These are phyloP conservation scores for Berghia stephanieae DNA, from an alignment of 1,140 invertebrate species.

Conservation along the genomic window DNA sequence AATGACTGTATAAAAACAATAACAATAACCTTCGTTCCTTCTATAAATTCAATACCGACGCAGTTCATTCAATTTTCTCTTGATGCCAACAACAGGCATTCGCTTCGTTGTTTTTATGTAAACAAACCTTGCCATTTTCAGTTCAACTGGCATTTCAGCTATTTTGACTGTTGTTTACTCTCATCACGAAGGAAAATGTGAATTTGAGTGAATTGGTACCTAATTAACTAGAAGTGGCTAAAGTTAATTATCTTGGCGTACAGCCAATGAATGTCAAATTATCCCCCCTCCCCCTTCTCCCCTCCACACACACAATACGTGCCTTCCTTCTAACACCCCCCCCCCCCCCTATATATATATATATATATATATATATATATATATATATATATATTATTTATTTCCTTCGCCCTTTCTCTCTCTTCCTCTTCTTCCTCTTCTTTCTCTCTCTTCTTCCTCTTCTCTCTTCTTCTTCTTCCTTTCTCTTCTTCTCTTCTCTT, in stretches of 20 bases:
- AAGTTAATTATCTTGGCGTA: background rate
- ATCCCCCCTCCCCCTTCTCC: background rate
- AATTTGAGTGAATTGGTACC: too few relatives aligned
- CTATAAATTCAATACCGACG: too few relatives aligned
- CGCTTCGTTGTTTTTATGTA: too few relatives aligned
- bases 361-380: constrained; percentile 9
- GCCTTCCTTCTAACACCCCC: background rate
- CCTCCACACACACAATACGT: background rate
- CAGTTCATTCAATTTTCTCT: too few relatives aligned
- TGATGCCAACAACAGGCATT: too few relatives aligned
- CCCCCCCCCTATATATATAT: background rate
- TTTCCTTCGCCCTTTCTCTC: background rate
- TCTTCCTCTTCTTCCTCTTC: background rate
- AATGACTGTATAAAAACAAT: too few relatives aligned
- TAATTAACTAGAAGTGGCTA: too few relatives aligned
- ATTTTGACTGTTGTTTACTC: too few relatives aligned
- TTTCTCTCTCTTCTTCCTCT: background rate
- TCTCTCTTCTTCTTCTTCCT: background rate
- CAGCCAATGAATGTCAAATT: background rate
- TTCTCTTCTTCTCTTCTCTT: background rate
- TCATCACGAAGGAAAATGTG: too few relatives aligned
- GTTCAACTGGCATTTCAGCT: too few relatives aligned
- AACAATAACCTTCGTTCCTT: too few relatives aligned
- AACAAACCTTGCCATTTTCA: too few relatives aligned
- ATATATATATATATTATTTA: background rate